Evolutionary conservation across 2,113 vertebrate species (phyloP), one percentile per base, ranked within the genome.

Genomic region (Panthera leo): DNA sequence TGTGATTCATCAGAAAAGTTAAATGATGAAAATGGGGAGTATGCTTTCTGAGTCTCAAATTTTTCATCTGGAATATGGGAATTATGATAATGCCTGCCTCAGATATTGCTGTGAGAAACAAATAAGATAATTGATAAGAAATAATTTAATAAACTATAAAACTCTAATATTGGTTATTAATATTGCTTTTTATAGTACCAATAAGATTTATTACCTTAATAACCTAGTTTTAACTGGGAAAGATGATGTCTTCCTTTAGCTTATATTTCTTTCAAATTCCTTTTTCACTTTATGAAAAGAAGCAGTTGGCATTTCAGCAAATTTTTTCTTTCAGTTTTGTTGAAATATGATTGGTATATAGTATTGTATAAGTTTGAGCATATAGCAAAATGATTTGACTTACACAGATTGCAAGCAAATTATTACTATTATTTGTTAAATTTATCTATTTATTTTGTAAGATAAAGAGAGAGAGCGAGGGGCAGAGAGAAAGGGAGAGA

Each of bases 1-100:
- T 75, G n/a, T 93, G 53, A 94, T 89, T 93, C 87, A 53, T 25
- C 55, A 79, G 51, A 96, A 73, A 93, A 93, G 16, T 82, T 94
- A 94, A 79, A 84, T 91, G 36, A 91, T 84, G 14, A 84, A 95
- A 95, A 91, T 36, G 18, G 45, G 18, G 4, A 55, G 7, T 51
- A 29, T 31, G 7, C 16, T 79, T 96, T 45, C 68, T 91, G 75
- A 48, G 5, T 82, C 70, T 94, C 42, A 86, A 3, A 61, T 88
- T 71, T 96, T 55, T 91, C 45, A 84, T 94, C 71, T 96, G 71
- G 65, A 63, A 93, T 87, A 67, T 71, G 27, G 88, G 13, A 67
- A 91, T 84, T 84, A 89, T 86, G 82, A 51, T 51, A 95, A 87
- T 70, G 19, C 25, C 42, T 88, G 42, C 45, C 13, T 61, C 42